phyloP scores from a whole-genome alignment of 1,140 invertebrate species.

The Mylabris phalerata region DNA sequence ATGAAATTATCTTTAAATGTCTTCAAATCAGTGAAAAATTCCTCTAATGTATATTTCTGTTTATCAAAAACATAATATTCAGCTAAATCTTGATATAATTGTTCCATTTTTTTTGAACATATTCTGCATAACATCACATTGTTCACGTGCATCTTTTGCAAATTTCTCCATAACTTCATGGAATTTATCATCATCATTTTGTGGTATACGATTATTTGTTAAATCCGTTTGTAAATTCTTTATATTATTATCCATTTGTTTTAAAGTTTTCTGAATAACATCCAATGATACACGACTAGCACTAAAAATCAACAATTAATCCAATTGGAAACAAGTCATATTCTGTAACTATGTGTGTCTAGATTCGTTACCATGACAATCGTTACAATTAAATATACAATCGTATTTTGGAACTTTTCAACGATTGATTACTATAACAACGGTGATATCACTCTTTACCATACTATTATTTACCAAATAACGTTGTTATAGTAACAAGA shows the following conservation, averaged over 20 bases:
- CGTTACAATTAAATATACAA: background rate
- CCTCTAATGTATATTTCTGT: conserved; percentile 89
- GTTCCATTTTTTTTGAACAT: conserved; percentile 95
- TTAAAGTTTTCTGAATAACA: conserved; percentile 74
- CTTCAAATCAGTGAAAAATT: conserved; percentile 94
- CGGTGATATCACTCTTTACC: no score
- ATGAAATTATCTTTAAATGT: conserved; percentile 89
- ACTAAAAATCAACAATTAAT: conserved; percentile 38
- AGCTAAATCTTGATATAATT: conserved; percentile 71
- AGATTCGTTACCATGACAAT: background rate
- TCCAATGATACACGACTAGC: conserved; percentile 81
- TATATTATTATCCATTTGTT: conserved; percentile 80
- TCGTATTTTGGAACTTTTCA: no score
- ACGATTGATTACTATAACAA: background rate
- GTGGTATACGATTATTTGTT: conserved; percentile 68
- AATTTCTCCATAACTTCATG: conserved; percentile 75
- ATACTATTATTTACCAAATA: no score
- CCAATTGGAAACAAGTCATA: no score
- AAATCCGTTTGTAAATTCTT: conserved; percentile 84
- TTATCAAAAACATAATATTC: conserved; percentile 93
- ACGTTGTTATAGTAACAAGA: no score
- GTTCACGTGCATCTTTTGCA: conserved; percentile 70
- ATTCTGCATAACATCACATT: conserved; percentile 80
- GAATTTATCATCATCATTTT: conserved; percentile 76
- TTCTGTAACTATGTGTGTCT: no score